A percentile compares a stretch with the other conserved stretches of the same genome.
These are phyloP conservation scores for Hippasteria phrygiana DNA, from an alignment of 53 echinoderm and acorn worm species.

Conservation along the genomic window DNA sequence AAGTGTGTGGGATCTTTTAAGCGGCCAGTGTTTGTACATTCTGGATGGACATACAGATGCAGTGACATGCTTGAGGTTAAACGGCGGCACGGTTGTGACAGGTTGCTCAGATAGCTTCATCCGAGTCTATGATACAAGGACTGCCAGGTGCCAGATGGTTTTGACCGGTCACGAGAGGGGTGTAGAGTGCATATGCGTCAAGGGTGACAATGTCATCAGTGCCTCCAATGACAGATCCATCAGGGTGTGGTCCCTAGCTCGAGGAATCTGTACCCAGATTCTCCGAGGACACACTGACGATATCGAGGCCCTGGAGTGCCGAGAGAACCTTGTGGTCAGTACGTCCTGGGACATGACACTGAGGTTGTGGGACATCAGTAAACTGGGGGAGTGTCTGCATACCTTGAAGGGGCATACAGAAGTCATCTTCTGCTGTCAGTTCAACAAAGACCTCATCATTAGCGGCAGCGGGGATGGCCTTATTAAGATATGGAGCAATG, in stretches of 20 bases:
- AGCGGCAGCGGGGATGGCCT: conserved; percentile 87
- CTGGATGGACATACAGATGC: conserved; percentile 80
- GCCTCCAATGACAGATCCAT: conserved; percentile 76
- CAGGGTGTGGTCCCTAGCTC: conserved; percentile 75
- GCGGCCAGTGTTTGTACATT: conserved; percentile 61
- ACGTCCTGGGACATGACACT: conserved; percentile 80
- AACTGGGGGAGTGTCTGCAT: conserved; percentile 78
- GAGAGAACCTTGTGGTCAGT: conserved; percentile 64
- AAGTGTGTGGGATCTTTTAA: conserved; percentile 78
- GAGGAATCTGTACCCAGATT: conserved; percentile 72
- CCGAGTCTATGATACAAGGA: conserved; percentile 68
- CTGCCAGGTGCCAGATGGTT: conserved; percentile 70
- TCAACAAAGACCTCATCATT: conserved; percentile 77
- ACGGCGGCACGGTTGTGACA: conserved; percentile 69
- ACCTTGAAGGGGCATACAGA: conserved; percentile 84
- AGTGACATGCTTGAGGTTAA: conserved; percentile 78
- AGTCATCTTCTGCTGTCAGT: conserved; percentile 93
- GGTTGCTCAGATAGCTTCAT: conserved; percentile 80
- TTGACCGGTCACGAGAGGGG: conserved; percentile 73
- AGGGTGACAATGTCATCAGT: conserved; percentile 71
- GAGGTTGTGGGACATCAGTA: conserved; percentile 78
- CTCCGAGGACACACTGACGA: conserved; percentile 85
- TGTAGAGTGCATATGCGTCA: conserved; percentile 73
- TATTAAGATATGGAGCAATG: conserved; percentile 80
- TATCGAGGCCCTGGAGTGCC: conserved; percentile 67